phyloP scores from a whole-genome alignment of 2,888 invertebrate species.

The Oscheius sp. region DNA sequence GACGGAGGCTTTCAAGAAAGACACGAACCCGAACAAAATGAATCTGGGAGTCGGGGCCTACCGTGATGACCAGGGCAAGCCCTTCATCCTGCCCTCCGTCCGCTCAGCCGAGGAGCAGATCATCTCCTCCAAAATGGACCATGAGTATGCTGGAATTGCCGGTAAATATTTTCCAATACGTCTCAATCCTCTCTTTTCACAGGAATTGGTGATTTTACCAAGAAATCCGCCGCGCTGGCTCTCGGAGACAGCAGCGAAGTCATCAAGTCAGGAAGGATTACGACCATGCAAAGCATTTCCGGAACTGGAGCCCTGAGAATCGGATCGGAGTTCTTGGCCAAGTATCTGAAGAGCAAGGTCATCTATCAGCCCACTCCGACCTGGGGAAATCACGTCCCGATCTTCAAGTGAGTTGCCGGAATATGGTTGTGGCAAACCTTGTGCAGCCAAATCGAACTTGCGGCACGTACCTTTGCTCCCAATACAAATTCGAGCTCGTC shows the following conservation, averaged over 20 bases:
- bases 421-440: no score
- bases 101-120: conserved; percentile 86
- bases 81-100: conserved; percentile 97
- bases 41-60: conserved; percentile 88
- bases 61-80: conserved; percentile 93
- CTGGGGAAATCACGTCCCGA: conserved; percentile 97
- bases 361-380: conserved; percentile 89
- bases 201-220: conserved; percentile 83
- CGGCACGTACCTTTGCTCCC: no score
- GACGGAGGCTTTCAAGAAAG: conserved; percentile 88
- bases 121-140: conserved; percentile 83
- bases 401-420: conserved; percentile 81
- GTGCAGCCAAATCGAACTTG: no score
- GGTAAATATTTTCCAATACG: conserved; percentile 76
- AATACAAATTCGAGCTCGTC: no score
- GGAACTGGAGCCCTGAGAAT: conserved; percentile 96
- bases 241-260: conserved; percentile 84
- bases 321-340: conserved; percentile 85
- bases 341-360: conserved; percentile 83
- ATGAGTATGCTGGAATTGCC: conserved; percentile 93
- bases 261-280: conserved; percentile 67
- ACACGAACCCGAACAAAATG: conserved; percentile 90
- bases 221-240: conserved; percentile 85
- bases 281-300: conserved; percentile 87
- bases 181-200: conserved; percentile 17